Percentiles rank a stretch among this genome's conserved stretches.
Evolutionary conservation across 2,797 vertebrate genomes (phyloP).

Genomic region (Manis javanica): DNA sequence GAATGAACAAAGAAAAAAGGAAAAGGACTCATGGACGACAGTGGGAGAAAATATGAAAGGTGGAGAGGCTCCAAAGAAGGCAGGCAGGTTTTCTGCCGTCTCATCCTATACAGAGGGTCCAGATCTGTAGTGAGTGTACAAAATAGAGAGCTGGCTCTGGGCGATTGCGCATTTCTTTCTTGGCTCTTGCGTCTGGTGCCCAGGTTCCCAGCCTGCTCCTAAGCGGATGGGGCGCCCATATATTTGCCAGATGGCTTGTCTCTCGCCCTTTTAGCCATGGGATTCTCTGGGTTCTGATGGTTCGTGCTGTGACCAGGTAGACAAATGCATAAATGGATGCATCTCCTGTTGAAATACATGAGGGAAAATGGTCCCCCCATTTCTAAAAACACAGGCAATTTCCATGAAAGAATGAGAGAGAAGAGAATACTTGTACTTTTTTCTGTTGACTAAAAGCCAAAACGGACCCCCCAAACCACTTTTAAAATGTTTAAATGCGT

Average conservation of each 20-base stretch:
- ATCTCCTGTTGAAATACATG: not conserved
- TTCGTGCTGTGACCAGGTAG: not conserved
- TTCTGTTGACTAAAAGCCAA: constrained; percentile 8
- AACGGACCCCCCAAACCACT: not conserved
- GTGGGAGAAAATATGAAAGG: not conserved
- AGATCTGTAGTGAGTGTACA: not conserved
- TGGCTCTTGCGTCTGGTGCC: not conserved
- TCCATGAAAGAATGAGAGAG: constrained; percentile 17
- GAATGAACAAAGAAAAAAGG: not conserved
- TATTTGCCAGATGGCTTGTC: not conserved
- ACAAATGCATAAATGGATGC: not conserved
- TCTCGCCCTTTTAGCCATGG: not conserved
- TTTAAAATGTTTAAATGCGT: not conserved
- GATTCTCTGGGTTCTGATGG: not conserved
- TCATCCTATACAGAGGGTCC: too few relatives aligned
- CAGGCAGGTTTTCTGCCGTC: not conserved
- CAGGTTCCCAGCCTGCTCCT: not conserved
- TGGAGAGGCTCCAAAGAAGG: not conserved
- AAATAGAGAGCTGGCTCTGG: not conserved
- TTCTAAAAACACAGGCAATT: not conserved
- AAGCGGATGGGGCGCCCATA: accelerated
- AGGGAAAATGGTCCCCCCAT: not conserved
- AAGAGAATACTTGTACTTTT: not conserved
- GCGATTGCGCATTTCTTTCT: not conserved
- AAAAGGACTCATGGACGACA: not conserved